phyloP scores from a whole-genome alignment of 2,888 invertebrate genomes.

The Agrotis clavis region DNA sequence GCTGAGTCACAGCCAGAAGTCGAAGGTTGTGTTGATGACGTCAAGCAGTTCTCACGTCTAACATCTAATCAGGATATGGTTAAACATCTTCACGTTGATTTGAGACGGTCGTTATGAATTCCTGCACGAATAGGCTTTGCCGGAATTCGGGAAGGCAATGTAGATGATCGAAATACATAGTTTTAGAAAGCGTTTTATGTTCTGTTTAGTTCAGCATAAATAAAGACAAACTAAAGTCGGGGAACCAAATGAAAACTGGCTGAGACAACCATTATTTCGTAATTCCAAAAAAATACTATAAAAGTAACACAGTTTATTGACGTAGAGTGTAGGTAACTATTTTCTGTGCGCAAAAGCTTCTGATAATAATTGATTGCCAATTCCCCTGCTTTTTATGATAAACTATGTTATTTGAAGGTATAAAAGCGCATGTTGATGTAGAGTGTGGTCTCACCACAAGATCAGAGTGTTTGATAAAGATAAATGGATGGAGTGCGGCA shows the following conservation, averaged over 20 bases:
- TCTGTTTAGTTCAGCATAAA: too few species aligned
- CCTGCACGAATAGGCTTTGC: conserved; percentile 18
- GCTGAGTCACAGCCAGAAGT: conserved; percentile 56
- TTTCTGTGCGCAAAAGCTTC: background rate
- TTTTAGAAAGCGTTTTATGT: background rate
- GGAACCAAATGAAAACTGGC: too few species aligned
- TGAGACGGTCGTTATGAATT: conserved; percentile 39
- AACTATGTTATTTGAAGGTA: background rate
- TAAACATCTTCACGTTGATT: conserved; percentile 59
- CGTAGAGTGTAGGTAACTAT: too few species aligned
- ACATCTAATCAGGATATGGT: conserved; percentile 59
- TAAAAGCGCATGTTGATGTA: background rate
- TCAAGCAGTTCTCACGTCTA: conserved; percentile 51
- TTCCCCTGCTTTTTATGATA: background rate
- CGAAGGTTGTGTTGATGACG: conserved; percentile 61
- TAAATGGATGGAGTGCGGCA: conserved; percentile 38
- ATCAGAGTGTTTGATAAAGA: conserved; percentile 23
- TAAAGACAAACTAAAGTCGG: too few species aligned
- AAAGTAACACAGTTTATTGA: too few species aligned
- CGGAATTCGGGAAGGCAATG: background rate
- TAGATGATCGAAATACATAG: background rate
- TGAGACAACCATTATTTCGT: too few species aligned
- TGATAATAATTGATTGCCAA: background rate
- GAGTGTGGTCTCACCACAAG: background rate
- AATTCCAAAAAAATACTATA: too few species aligned